A percentile compares a stretch with the other conserved stretches of the same genome.
Conservation (phyloP, 2,888 invertebrate genomes). For the Cosmia pyralina region DNA sequence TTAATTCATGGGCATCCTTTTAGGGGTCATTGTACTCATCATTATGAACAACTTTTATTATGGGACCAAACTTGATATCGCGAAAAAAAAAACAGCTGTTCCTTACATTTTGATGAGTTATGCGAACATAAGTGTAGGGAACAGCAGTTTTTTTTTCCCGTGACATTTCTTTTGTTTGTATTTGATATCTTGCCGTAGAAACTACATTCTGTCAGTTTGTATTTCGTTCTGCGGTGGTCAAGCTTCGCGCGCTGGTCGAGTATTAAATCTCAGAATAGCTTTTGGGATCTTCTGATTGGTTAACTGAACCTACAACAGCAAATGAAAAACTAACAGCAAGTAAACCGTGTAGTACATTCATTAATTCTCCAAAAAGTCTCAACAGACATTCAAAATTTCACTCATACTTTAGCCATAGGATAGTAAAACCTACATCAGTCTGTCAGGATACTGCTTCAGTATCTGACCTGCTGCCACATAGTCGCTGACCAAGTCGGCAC, state of each 20-base stretch:
- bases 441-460: slow-evolving; percentile 92
- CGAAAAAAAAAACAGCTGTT: no score
- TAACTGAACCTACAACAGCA: neutral
- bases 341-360: neutral
- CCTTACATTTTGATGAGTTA: no score
- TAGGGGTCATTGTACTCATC: no score
- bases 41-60: no score
- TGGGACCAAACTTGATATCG: no score
- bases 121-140: no score
- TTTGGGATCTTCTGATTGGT: neutral
- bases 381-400: neutral
- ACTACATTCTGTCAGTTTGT: neutral
- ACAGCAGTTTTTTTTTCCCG: no score
- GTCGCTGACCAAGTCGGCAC: slow-evolving; percentile 95
- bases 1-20: no score
- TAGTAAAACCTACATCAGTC: slow-evolving; percentile 91
- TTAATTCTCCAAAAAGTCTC: neutral
- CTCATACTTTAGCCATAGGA: neutral
- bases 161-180: neutral
- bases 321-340: neutral
- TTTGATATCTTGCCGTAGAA: neutral
- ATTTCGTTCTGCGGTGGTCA: no score
- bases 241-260: neutral
- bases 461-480: slow-evolving; percentile 93
- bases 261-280: neutral